phyloP scores from a whole-genome alignment of 2,888 invertebrate genomes.

The Drosophila meridionalis region DNA sequence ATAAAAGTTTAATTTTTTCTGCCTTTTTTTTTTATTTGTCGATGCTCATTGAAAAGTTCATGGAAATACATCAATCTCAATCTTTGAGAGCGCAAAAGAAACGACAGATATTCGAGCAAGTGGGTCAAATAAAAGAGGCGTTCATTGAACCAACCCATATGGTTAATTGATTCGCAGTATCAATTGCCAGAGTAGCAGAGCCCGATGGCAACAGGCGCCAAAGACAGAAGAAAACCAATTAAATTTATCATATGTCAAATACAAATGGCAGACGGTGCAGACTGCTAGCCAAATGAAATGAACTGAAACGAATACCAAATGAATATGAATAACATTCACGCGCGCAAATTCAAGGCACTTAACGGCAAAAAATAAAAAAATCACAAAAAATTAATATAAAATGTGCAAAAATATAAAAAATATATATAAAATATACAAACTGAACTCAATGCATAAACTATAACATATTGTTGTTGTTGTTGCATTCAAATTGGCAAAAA shows the following conservation, averaged over 20 bases:
- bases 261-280: slow-evolving; percentile 14
- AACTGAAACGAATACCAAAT: slow-evolving; percentile 43
- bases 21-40: background rate
- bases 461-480: slow-evolving; percentile 32
- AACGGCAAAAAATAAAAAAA: slow-evolving; percentile 2
- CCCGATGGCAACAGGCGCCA: slow-evolving; percentile 23
- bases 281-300: slow-evolving; percentile 44
- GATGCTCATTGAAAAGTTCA: slow-evolving; percentile 48
- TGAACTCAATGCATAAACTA: slow-evolving; percentile 4
- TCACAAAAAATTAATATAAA: slow-evolving; percentile 8
- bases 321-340: slow-evolving; percentile 65
- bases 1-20: slow-evolving; percentile 20
- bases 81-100: slow-evolving; percentile 4
- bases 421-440: background rate
- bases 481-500: slow-evolving; percentile 61
- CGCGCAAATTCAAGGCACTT: slow-evolving; percentile 24
- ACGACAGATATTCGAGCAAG: slow-evolving; percentile 18
- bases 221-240: slow-evolving; percentile 54
- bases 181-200: slow-evolving; percentile 27
- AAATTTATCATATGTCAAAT: slow-evolving; percentile 62
- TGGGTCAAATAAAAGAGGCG: slow-evolving; percentile 55
- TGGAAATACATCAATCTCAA: slow-evolving; percentile 62
- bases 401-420: slow-evolving; percentile 7
- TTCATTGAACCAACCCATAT: slow-evolving; percentile 47
- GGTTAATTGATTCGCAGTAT: slow-evolving; percentile 65